A percentile compares a stretch with the other conserved stretches of the same genome.
Evolutionary conservation across 2,797 vertebrate species (phyloP).

Genomic region (Simalia tracyae): DNA sequence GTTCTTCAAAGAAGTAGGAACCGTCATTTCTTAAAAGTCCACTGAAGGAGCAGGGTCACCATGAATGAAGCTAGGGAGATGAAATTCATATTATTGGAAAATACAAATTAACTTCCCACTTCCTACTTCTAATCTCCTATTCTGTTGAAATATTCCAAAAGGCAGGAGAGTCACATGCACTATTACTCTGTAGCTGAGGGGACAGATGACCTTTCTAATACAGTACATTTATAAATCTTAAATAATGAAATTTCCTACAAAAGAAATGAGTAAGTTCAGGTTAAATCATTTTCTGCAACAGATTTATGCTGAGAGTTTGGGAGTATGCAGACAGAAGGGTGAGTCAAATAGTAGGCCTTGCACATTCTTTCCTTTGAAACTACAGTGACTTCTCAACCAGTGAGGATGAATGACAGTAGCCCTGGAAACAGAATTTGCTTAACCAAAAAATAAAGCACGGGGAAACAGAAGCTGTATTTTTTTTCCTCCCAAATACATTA

Average conservation of each 20-base stretch:
- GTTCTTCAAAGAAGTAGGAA: background rate
- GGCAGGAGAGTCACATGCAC: constrained; percentile 30
- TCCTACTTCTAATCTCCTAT: constrained; percentile 11
- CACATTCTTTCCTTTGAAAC: constrained; percentile 48
- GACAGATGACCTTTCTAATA: constrained; percentile 72
- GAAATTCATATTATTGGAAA: constrained; percentile 2
- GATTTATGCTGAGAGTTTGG: constrained; percentile 61
- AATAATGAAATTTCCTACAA: constrained; percentile 71
- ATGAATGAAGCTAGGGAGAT: background rate
- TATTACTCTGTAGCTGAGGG: constrained; percentile 59
- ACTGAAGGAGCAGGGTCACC: background rate
- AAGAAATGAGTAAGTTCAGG: constrained; percentile 66
- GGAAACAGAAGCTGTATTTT: background rate
- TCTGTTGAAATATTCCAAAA: constrained; percentile 24
- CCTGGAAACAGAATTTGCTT: background rate
- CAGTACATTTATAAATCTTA: constrained; percentile 76
- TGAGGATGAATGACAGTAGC: background rate
- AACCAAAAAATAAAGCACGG: background rate
- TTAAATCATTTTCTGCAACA: constrained; percentile 73
- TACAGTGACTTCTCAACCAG: constrained; percentile 29
- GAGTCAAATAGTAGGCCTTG: constrained; percentile 52
- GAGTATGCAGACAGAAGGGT: constrained; percentile 47
- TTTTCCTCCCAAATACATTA: background rate
- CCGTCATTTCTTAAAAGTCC: background rate
- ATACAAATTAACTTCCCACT: constrained; percentile 42